These are phyloP conservation scores for Sceloporus undulatus DNA, from an alignment of 2,113 vertebrate genomes.

Conservation along the genomic window DNA sequence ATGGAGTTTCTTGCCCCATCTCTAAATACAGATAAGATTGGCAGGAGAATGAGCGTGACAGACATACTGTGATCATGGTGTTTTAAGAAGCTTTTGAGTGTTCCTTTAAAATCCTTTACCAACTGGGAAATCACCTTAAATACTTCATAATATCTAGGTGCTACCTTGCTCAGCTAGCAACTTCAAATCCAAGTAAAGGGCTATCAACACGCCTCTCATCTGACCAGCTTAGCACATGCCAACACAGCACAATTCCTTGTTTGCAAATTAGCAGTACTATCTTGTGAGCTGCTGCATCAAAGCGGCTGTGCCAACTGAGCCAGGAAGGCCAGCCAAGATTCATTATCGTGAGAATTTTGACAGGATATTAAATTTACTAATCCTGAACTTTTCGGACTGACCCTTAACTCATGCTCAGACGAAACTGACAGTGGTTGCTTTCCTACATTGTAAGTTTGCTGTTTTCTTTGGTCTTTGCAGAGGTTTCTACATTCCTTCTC, in stretches of 20 bases:
- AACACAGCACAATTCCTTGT: constrained; percentile 53
- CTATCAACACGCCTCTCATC: background rate
- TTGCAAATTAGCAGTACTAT: constrained; percentile 55
- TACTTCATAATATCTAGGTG: background rate
- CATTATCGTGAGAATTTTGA: constrained; percentile 81
- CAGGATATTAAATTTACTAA: constrained; percentile 84
- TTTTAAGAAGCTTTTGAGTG: background rate
- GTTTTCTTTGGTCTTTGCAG: constrained; percentile 9
- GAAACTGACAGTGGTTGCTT: constrained; percentile 43
- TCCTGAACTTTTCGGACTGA: constrained; percentile 78
- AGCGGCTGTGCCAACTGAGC: constrained; percentile 59
- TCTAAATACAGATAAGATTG: background rate
- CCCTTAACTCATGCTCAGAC: constrained; percentile 68
- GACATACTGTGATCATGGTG: accelerated
- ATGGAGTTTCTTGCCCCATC: background rate
- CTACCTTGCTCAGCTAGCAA: background rate
- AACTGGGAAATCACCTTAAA: accelerated
- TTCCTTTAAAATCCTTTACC: background rate
- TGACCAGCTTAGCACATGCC: constrained; percentile 44
- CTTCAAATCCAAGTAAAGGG: background rate
- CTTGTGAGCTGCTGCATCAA: constrained; percentile 48
- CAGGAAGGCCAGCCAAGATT: constrained; percentile 60
- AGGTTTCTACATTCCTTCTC: background rate
- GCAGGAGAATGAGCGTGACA: background rate
- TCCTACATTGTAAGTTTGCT: constrained; percentile 16